Evolutionary conservation across 1,140 invertebrate species (phyloP).

Genomic region (Pseudomyrmex cubaensis): DNA sequence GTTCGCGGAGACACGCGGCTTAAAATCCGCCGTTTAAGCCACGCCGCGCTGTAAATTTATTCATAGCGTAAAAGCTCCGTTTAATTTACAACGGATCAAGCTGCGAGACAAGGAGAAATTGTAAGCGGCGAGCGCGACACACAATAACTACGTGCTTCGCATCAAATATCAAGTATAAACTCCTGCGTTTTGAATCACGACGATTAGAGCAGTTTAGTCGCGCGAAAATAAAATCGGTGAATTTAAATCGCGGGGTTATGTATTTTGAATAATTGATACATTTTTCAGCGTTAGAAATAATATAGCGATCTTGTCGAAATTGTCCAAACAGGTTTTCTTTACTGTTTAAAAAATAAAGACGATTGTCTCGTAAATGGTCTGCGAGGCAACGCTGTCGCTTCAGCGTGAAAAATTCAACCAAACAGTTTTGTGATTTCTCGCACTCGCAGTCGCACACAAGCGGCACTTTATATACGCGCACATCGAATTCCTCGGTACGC

Average conservation of each 20-base stretch:
- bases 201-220: conserved; percentile 46
- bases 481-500: conserved; percentile 22
- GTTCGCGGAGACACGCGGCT: conserved; percentile 6
- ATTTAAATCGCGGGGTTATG: conserved; percentile 18
- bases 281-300: not conserved
- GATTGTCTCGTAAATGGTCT: not conserved
- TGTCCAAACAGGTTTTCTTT: no score
- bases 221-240: conserved; percentile 30
- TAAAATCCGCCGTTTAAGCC: conserved; percentile 52
- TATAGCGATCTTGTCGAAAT: not conserved
- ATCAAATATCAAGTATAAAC: conserved; percentile 51
- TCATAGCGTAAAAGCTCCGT: conserved; percentile 50
- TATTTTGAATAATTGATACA: not conserved
- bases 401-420: conserved; percentile 11
- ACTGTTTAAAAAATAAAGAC: not conserved
- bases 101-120: conserved; percentile 35
- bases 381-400: not conserved
- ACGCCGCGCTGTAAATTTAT: conserved; percentile 40
- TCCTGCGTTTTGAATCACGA: conserved; percentile 30
- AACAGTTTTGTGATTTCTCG: conserved; percentile 1
- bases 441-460: not conserved
- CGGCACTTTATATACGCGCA: not conserved
- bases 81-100: conserved; percentile 53
- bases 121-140: conserved; percentile 34
- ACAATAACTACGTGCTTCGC: conserved; percentile 50